Percentiles rank a stretch among this genome's conserved stretches.
phyloP scores from a whole-genome alignment of 2,113 vertebrate species.

The Limanda limanda region DNA sequence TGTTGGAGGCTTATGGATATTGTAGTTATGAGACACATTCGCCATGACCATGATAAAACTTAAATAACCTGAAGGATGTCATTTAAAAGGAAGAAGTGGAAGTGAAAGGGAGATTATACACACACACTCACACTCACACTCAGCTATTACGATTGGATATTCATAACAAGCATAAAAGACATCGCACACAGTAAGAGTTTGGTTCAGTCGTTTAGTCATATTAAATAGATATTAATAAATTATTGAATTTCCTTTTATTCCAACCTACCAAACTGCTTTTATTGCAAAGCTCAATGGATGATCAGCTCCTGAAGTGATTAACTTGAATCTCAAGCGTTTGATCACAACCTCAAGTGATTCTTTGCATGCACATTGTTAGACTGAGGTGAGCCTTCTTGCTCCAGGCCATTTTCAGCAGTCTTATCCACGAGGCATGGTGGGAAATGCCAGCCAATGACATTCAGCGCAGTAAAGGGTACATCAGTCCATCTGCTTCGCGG shows the following conservation, averaged over 20 bases:
- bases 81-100: too few relatives aligned
- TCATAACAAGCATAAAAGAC: too few relatives aligned
- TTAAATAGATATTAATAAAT: background rate
- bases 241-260: background rate
- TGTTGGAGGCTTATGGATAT: background rate
- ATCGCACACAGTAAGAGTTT: background rate
- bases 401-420: constrained; percentile 55
- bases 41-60: background rate
- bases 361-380: constrained; percentile 7
- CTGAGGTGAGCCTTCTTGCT: constrained; percentile 22
- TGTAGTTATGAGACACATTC: background rate
- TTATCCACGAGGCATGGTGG: constrained; percentile 60
- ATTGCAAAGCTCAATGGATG: background rate
- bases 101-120: too few relatives aligned
- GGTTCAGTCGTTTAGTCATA: too few relatives aligned
- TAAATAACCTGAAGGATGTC: too few relatives aligned
- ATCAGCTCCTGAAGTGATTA: background rate
- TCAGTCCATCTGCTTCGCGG: constrained; percentile 78
- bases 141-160: too few relatives aligned
- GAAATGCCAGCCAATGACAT: constrained; percentile 81
- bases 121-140: too few relatives aligned
- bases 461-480: constrained; percentile 79
- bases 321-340: background rate
- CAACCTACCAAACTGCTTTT: background rate
- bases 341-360: background rate